Conservation (phyloP, 2,797 vertebrate species). For the Artibeus jamaicensis region DNA sequence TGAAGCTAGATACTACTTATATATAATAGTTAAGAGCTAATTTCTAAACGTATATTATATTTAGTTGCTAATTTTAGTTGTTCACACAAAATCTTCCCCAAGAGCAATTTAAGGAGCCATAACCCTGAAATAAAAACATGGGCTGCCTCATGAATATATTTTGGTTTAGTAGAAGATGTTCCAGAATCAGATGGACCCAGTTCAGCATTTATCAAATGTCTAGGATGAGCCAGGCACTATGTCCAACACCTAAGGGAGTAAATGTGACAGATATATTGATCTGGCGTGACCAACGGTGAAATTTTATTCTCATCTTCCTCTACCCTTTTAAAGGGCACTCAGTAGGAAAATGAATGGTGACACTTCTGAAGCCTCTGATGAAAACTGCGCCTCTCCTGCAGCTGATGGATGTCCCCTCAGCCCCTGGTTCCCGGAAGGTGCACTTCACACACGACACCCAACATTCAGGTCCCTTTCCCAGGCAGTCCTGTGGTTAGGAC, state of each 20-base stretch:
- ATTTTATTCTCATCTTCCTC: background rate
- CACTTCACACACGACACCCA: background rate
- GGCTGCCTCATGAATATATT: background rate
- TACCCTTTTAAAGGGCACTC: background rate
- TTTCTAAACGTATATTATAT: conserved; percentile 12
- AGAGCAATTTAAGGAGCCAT: background rate
- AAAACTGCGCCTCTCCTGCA: background rate
- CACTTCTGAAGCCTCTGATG: background rate
- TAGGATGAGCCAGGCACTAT: background rate
- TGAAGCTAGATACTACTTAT: background rate
- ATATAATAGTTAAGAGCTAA: background rate
- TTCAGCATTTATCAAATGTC: background rate
- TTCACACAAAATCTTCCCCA: background rate
- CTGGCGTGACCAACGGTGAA: background rate
- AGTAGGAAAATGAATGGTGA: background rate
- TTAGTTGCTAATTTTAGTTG: conserved; percentile 6
- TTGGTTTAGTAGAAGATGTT: background rate
- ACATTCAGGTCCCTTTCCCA: background rate
- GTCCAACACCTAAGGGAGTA: conserved; percentile 22
- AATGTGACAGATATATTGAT: conserved; percentile 36
- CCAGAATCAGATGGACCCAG: background rate
- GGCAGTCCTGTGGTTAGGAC: background rate
- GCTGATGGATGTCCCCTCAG: background rate
- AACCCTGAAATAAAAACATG: conserved; percentile 12
- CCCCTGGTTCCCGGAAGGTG: background rate